Percentiles rank a stretch among this genome's conserved stretches.
These are phyloP conservation scores for Linepithema humile DNA, from an alignment of 1,140 invertebrate species.

Conservation along the genomic window DNA sequence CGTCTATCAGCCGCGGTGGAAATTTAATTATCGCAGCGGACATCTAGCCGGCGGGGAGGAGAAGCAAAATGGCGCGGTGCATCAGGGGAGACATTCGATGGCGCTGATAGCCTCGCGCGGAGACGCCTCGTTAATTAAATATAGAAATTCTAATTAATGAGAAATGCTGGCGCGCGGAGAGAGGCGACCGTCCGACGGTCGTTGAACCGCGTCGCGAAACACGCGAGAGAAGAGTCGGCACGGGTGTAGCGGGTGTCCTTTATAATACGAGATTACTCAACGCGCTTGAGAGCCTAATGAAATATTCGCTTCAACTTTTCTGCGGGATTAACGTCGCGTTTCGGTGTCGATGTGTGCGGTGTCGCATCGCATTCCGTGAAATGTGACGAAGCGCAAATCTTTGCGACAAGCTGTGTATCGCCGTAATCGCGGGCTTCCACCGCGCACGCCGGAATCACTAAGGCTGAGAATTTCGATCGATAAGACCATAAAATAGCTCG, in stretches of 20 bases:
- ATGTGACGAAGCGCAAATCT: neutral
- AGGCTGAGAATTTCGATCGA: conserved; percentile 32
- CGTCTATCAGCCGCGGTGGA: conserved; percentile 27
- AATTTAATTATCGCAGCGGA: conserved; percentile 45
- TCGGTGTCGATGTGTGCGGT: neutral
- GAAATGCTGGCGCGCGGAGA: neutral
- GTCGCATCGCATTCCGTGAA: neutral
- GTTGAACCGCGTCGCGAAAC: conserved; percentile 62
- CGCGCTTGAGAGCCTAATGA: neutral
- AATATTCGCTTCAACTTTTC: neutral
- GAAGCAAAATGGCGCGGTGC: conserved; percentile 35
- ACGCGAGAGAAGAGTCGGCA: conserved; percentile 38
- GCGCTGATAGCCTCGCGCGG: conserved; percentile 59
- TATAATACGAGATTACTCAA: neutral
- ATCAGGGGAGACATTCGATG: conserved; percentile 51
- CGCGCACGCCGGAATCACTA: conserved; percentile 1
- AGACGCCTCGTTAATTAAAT: conserved; percentile 67
- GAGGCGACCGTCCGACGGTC: conserved; percentile 54
- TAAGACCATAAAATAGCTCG: conserved; percentile 24
- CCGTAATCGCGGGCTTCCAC: neutral
- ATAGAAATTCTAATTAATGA: conserved; percentile 65
- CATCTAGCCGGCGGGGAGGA: neutral
- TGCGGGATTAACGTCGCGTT: neutral
- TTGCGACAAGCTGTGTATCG: neutral
- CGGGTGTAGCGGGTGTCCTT: neutral